Percentiles rank a stretch among this genome's conserved stretches.
These are phyloP conservation scores for Teleogryllus oceanicus DNA, from an alignment of 2,888 invertebrate species.

Conservation along the genomic window DNA sequence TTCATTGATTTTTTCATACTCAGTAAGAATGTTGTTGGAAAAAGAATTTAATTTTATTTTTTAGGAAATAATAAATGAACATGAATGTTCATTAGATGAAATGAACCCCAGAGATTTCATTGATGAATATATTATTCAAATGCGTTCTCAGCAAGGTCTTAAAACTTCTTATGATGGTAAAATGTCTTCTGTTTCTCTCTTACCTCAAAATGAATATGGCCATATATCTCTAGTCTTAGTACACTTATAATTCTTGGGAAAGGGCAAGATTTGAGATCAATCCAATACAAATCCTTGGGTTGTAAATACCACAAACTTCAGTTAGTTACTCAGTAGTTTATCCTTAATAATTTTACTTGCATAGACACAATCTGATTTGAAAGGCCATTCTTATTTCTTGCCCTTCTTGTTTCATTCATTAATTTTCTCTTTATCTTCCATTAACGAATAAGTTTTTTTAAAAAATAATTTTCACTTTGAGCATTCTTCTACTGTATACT, in stretches of 20 bases:
- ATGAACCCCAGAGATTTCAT: constrained; percentile 39
- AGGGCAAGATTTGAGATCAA: background rate
- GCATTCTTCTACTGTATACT: too few species aligned
- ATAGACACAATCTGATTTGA: background rate
- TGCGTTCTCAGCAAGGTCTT: constrained; percentile 29
- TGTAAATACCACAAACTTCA: too few species aligned
- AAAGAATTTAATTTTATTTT: background rate
- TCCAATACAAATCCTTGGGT: background rate
- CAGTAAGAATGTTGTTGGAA: background rate
- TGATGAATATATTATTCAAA: constrained; percentile 39
- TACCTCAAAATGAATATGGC: too few species aligned
- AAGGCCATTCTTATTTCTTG: background rate
- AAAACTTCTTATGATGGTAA: background rate
- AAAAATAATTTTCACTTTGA: too few species aligned
- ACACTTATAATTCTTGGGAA: background rate
- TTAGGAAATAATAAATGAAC: constrained; percentile 36
- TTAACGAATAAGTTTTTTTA: too few species aligned
- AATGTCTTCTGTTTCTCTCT: too few species aligned
- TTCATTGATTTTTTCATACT: background rate
- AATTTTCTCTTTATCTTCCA: too few species aligned
- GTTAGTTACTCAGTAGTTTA: too few species aligned
- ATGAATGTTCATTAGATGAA: constrained; percentile 34
- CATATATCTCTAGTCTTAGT: background rate
- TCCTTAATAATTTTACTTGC: background rate
- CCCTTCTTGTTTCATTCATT: too few species aligned